These are phyloP conservation scores for Rhimphoctona megacephalus DNA, from an alignment of 2,888 invertebrate species.

Conservation along the genomic window DNA sequence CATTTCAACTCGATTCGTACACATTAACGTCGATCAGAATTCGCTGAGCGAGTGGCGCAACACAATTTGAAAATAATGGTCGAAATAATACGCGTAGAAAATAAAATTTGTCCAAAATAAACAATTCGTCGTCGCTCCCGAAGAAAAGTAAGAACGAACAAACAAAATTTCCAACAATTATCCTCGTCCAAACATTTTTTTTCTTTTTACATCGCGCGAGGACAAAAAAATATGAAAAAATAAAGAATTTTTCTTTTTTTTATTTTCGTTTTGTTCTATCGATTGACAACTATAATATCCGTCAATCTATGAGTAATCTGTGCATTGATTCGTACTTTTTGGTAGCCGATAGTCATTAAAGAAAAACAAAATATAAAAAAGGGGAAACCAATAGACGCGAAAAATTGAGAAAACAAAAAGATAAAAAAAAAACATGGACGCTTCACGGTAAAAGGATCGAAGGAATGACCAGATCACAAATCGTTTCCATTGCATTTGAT, in stretches of 20 bases:
- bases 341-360: constrained; percentile 69
- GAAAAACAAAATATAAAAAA: constrained; percentile 23
- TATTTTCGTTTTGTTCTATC: constrained; percentile 65
- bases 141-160: neutral
- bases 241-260: constrained; percentile 54
- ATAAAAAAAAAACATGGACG: constrained; percentile 61
- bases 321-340: constrained; percentile 76
- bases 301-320: constrained; percentile 80
- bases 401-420: constrained; percentile 22
- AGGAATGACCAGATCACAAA: constrained; percentile 44
- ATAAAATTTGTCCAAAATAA: neutral
- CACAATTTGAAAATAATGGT: neutral
- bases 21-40: constrained; percentile 37
- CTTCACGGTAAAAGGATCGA: constrained; percentile 69
- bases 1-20: constrained; percentile 45
- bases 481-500: neutral
- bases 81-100: neutral
- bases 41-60: constrained; percentile 27
- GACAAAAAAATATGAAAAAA: constrained; percentile 69
- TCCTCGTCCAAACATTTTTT: constrained; percentile 26
- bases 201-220: no score
- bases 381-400: constrained; percentile 10
- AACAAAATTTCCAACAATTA: constrained; percentile 32
- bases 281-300: constrained; percentile 76
- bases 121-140: constrained; percentile 18